Base-by-base conservation (phyloP, 2,113 vertebrate genomes). In the Collichthys lucidus region DNA sequence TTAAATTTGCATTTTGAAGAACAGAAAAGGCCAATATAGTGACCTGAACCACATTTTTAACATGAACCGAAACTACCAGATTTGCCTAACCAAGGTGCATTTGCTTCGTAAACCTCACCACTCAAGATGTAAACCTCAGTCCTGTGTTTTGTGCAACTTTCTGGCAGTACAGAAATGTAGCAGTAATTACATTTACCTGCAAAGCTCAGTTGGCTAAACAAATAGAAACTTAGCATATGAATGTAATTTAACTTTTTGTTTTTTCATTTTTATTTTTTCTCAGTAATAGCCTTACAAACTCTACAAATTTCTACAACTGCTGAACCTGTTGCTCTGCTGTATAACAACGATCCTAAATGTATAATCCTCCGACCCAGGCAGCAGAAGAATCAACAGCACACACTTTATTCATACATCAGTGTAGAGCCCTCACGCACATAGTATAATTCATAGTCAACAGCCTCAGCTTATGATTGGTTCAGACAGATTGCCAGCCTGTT, bases 391-490 rank as follows among this genome's bases (percentile, higher is more conserved):
- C 52, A 47, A 62, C 65, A 73, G n/a, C 31, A 56, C 68, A 53
- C 44, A 5, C 44, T 63, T 84, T 56, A 57, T 52, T 75, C 49
- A 55, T 79, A 20, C 53, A 74, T 78, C 80, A 77, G 55, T 42
- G 57, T 56, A 12, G 2, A 5, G 62, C 49, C 15, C 46, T 71
- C 86, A 74, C 55, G 59, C 66, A 20, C 29, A 59, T 60, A 59
- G 17, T n/a, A 26, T 85, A 42, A 83, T 44, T 83, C 64, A 88
- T 11, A n/a, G 49, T 8, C 76, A n/a, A 29, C 0, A 71, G 42
- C 24, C 65, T 56, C 52, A 29, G 46, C 12, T 76, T 79, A 35
- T 72, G 62, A 83, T 84, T 74, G 81, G 65, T 62, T 74, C n/a
- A 42, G 73, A 76, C 42, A 17, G 71, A 85, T 57, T 35, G 42